Evolutionary conservation across 2,113 vertebrate genomes (phyloP).

Genomic region (Burhinus bistriatus): DNA sequence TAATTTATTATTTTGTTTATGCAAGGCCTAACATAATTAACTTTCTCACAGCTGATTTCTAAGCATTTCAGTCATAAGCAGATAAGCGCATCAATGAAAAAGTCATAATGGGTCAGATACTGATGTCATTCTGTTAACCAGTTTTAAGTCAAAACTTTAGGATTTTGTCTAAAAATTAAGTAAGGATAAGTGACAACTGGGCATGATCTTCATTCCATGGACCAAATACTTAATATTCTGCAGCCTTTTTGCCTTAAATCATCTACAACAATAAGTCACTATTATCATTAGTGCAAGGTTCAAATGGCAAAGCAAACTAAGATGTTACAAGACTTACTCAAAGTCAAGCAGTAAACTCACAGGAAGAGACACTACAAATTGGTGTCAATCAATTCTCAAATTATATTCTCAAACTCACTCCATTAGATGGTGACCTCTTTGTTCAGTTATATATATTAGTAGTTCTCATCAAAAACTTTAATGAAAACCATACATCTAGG

Average conservation of each 20-base stretch:
- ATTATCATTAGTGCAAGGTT: background rate
- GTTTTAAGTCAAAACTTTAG: background rate
- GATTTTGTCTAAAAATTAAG: background rate
- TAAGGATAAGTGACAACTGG: background rate
- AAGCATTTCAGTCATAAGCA: background rate
- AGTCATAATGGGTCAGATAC: background rate
- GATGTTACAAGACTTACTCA: background rate
- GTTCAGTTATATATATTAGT: background rate
- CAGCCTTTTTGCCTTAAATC: background rate
- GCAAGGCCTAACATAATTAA: background rate
- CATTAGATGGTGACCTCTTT: background rate
- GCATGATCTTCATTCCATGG: background rate
- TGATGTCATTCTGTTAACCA: background rate
- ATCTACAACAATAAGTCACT: background rate
- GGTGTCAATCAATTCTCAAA: background rate
- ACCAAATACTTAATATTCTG: background rate
- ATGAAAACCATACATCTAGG: background rate
- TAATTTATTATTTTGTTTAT: background rate
- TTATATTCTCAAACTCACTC: background rate
- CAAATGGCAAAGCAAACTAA: background rate
- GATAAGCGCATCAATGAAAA: background rate
- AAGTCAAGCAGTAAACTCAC: background rate
- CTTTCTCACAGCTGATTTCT: background rate
- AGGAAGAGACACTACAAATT: background rate
- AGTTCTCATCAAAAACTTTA: background rate